Conservation (phyloP, 2,113 vertebrate genomes). For the Lota lota region DNA sequence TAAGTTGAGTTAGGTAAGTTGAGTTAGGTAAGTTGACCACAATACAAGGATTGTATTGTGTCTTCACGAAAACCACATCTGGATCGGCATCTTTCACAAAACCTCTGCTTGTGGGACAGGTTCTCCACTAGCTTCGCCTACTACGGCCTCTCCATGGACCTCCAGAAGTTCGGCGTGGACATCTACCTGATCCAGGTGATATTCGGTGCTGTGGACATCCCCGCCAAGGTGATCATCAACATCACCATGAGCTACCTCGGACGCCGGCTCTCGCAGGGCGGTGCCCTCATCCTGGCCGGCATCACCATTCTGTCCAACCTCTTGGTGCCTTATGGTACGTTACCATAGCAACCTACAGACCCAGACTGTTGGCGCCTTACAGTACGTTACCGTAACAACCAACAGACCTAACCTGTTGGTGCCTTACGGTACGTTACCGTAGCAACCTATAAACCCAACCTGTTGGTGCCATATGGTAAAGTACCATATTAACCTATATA, state of each 20-base stretch:
- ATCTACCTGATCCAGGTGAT: constrained; percentile 81
- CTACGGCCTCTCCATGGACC: constrained; percentile 77
- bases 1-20: too few relatives aligned
- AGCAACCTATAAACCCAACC: too few relatives aligned
- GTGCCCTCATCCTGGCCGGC: constrained; percentile 66
- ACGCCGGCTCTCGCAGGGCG: constrained; percentile 61
- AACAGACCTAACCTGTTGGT: too few relatives aligned
- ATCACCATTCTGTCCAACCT: constrained; percentile 69
- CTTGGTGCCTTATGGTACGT: constrained; percentile 64
- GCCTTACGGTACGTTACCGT: too few relatives aligned
- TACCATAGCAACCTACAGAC: too few relatives aligned
- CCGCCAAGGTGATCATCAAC: constrained; percentile 70
- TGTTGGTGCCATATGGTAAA: too few relatives aligned
- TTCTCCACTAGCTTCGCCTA: constrained; percentile 77
- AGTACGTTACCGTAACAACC: too few relatives aligned
- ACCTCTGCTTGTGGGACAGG: constrained; percentile 68
- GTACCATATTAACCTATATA: too few relatives aligned
- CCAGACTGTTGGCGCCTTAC: too few relatives aligned
- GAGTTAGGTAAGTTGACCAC: too few relatives aligned
- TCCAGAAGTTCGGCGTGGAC: constrained; percentile 77
- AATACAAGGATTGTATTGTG: too few relatives aligned
- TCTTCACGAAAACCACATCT: constrained; percentile 3
- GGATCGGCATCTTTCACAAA: background rate
- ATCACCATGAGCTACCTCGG: constrained; percentile 69
- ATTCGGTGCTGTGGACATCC: constrained; percentile 77